These are phyloP conservation scores for Naja naja DNA, from an alignment of 2,113 vertebrate genomes.

Conservation along the genomic window DNA sequence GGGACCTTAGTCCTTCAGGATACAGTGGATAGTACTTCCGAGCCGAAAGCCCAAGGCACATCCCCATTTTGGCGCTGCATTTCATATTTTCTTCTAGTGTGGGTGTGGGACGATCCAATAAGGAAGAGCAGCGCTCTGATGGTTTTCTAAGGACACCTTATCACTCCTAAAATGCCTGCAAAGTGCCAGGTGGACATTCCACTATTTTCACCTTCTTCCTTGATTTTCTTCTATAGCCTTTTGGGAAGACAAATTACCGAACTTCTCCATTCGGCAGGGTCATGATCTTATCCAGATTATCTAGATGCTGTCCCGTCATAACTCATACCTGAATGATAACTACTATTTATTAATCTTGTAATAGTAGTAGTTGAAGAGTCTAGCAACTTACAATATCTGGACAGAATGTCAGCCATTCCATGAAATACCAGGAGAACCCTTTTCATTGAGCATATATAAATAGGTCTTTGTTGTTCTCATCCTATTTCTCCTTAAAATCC, in stretches of 20 bases:
- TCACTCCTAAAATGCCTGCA: neutral
- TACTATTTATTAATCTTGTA: neutral
- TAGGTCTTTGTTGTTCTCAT: neutral
- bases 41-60: neutral
- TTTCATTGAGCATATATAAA: neutral
- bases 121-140: neutral
- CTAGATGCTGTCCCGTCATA: neutral
- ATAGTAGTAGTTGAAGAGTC: neutral
- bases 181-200: neutral
- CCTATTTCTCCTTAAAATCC: neutral
- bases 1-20: neutral
- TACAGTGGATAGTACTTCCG: too few species aligned
- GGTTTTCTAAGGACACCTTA: neutral
- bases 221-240: neutral
- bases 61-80: neutral
- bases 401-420: neutral
- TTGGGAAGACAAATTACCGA: neutral
- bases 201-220: too few species aligned
- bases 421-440: neutral
- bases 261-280: neutral
- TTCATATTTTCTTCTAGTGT: too few species aligned
- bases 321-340: neutral
- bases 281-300: neutral
- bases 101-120: neutral
- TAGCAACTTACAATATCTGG: neutral